Percentiles rank a stretch among this genome's conserved stretches.
These are phyloP conservation scores for Electrona antarctica DNA, from an alignment of 2,113 vertebrate genomes.

Conservation along the genomic window DNA sequence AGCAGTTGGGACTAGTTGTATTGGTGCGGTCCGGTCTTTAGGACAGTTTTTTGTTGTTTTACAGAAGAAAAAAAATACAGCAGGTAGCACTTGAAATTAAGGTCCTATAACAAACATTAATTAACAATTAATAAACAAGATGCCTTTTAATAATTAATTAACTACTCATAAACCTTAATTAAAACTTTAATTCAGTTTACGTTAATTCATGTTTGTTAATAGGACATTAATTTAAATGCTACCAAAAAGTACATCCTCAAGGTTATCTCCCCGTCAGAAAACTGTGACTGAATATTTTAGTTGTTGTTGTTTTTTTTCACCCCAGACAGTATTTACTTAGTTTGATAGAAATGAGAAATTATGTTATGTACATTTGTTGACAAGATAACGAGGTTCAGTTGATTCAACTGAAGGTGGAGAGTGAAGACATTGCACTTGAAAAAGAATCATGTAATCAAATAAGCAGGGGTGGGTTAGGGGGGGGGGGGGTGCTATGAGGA, in stretches of 20 bases:
- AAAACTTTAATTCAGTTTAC: no score
- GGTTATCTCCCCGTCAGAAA: slow-evolving; percentile 6
- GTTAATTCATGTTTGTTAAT: no score
- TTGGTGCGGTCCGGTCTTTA: no score
- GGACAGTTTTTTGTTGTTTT: no score
- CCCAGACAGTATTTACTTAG: slow-evolving; percentile 41
- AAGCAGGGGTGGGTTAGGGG: slow-evolving; percentile 17
- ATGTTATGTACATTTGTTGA: neutral
- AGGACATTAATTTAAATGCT: no score
- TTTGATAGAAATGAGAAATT: slow-evolving; percentile 11
- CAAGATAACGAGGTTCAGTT: slow-evolving; percentile 24
- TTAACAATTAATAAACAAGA: no score
- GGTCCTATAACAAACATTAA: no score
- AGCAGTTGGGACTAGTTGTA: no score
- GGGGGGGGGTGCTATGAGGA: neutral
- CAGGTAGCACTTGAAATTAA: no score
- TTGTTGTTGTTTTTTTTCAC: slow-evolving; percentile 4
- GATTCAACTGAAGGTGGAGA: slow-evolving; percentile 28
- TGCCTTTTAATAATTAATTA: no score
- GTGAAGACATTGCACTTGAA: slow-evolving; percentile 46
- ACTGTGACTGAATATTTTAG: slow-evolving; percentile 25
- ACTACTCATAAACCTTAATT: no score
- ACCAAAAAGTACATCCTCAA: neutral
- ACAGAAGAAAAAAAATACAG: no score
- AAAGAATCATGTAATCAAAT: slow-evolving; percentile 25